Percentiles rank a stretch among this genome's conserved stretches.
Conservation (phyloP, 2,888 invertebrate genomes). For the Capitulum mitella region DNA sequence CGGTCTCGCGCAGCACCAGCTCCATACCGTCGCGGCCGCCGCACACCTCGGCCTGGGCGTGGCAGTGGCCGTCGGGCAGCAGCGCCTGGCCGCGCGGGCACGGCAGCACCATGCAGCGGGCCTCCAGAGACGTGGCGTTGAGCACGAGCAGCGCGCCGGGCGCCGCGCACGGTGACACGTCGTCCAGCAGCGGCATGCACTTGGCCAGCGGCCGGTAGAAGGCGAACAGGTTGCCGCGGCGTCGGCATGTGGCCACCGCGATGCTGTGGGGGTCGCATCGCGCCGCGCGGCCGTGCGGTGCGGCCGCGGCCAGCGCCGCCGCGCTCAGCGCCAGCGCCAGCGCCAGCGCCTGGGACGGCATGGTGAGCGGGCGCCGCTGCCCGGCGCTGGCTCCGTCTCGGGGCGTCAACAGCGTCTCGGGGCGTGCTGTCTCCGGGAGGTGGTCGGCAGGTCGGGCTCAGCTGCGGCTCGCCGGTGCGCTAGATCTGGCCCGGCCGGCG, state of each 20-base stretch:
- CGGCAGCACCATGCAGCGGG: neutral
- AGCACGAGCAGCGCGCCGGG: neutral
- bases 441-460: neutral
- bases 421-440: neutral
- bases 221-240: neutral
- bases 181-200: conserved; percentile 8
- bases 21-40: neutral
- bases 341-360: neutral
- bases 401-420: neutral
- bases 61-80: neutral
- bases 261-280: neutral
- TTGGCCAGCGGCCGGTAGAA: neutral
- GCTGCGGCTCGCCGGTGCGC: neutral
- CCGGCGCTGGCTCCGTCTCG: neutral
- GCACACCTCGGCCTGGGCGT: neutral
- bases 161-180: neutral
- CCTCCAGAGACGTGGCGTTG: neutral
- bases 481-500: neutral
- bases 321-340: neutral
- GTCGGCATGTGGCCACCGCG: neutral
- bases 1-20: conserved; percentile 5
- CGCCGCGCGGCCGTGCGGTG: neutral
- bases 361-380: neutral
- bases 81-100: neutral
- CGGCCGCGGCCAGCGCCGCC: neutral